Base-by-base conservation (phyloP, 2,888 invertebrate genomes). In the Caenorhabditis sulstoni region DNA sequence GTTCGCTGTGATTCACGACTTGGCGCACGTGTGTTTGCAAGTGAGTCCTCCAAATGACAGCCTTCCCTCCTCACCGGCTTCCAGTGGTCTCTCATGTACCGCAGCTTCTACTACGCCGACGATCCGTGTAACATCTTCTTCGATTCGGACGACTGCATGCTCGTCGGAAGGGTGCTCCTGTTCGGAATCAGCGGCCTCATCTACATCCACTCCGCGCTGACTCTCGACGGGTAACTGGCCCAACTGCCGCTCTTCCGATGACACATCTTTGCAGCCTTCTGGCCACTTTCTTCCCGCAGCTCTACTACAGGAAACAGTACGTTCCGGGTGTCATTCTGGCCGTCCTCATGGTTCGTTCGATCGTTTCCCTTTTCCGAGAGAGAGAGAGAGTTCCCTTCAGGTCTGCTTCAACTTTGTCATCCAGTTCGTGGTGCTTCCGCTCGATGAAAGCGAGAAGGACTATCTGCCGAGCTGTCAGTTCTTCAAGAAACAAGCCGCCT, bases 1-100 rank as follows among this genome's bases (percentile, higher is more conserved):
- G 7, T 77, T 77, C 35, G 70, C 70, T 18, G 55, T 65, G 18
- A 53, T 77, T 44, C 77, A 77, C 61, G 77, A 77, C n/a, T 39
- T 64, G 1, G 12, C 71, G 16, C 77, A 77, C 70, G 35, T 70
- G 37, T 53, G 37, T 12, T 20, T 53, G 53, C 77, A 77, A 70
- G 77, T 76, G 9, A 37, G 49, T 45, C 9, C 29, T 45, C 11
- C 3, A 11, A 41, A 41, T 29, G 4, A 7, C 29, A 29, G 7
- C 3, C 4, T 29, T 29, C 29, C 29, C 4, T 29, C 7, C 29
- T 7, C 2, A 62, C 8, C 3, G 5, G 8, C 9, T 53, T 62
- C 8, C 76, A 76, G 76, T 76, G 76, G 76, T 3, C 61, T 0
- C 20, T 29, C 5, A 68, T 76, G 67, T 76, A 64, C 35, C 62